Evolutionary conservation across 53 echinoderm and acorn worm species (phyloP).

Genomic region (Echinometra lucunter): DNA sequence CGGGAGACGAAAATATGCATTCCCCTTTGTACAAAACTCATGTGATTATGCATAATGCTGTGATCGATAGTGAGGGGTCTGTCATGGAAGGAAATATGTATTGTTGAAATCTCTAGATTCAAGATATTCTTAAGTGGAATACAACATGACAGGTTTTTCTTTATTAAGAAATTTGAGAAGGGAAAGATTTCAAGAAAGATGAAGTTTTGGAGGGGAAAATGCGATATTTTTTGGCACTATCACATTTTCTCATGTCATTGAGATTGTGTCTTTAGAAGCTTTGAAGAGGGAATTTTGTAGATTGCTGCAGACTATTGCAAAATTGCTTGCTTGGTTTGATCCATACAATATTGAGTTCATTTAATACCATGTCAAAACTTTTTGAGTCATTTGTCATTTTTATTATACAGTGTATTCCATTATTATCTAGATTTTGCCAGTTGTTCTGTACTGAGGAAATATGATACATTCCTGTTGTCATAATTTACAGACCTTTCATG

Average conservation of each 20-base stretch:
- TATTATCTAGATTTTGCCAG: no score
- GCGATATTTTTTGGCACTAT: not conserved
- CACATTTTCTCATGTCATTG: not conserved
- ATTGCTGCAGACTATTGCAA: not conserved
- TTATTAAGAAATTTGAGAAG: not conserved
- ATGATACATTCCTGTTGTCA: not conserved
- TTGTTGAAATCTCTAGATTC: not conserved
- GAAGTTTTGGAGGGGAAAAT: no score
- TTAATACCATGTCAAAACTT: not conserved
- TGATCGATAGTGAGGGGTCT: not conserved
- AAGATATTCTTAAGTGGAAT: not conserved
- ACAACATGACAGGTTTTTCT: not conserved
- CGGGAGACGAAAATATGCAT: not conserved
- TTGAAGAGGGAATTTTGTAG: not conserved
- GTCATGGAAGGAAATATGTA: not conserved
- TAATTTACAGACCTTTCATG: not conserved
- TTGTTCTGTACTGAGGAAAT: not conserved
- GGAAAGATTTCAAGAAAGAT: not conserved
- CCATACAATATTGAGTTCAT: not conserved
- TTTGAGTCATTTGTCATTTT: not conserved
- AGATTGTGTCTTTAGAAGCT: not conserved
- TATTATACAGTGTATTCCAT: not conserved
- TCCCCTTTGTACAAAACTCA: not conserved
- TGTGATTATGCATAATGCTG: conserved; percentile 17
- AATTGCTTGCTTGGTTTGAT: not conserved